Evolutionary conservation across 2,888 invertebrate genomes (phyloP), one percentile per base, ranked within the genome.

Genomic region (Steinernema carpocapsae): DNA sequence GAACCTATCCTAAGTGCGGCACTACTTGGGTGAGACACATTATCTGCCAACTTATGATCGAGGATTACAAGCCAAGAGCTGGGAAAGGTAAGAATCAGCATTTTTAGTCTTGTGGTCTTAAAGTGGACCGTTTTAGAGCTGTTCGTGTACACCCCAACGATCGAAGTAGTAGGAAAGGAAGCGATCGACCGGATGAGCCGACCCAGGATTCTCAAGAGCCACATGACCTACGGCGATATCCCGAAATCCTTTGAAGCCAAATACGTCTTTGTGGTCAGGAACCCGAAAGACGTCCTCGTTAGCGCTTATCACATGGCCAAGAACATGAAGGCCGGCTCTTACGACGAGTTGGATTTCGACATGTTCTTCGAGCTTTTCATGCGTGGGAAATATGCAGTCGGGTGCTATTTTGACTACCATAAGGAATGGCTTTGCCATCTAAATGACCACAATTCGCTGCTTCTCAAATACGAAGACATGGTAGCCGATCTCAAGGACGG

Each of bases 1-100:
- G 77, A 4, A 85, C 84, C 0, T 85, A 82, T 72, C 85, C 84
- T 32, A 85, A 85, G 72, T 85, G 84, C 70, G 85, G 84, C 52
- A 84, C 82, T 45, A 84, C 82, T 10, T 82, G 82, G 81, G 77
- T 82, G 3, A 83, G 83, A 73, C 83, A 83, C 70, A 84, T 84
- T 59, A 78, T 79, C 17, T 78, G 77, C 22, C 82, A 81, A 42
- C 75, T 84, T 0, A 64, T 81, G 24, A 78, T 79, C 52, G 75
- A 76, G 24, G 75, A 75, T 19, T 80, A 82, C 72, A 76, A 79
- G 10, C 71, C 79, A 14, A 76, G 76, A 17, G 75, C 75, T 37
- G 82, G 82, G 42, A 82, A 82, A 70, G 82, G 81, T 81, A n/a
- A n/a, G n/a, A n/a, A n/a, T n/a, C n/a, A n/a, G n/a, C n/a, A n/a